phyloP scores from a whole-genome alignment of 2,113 vertebrate genomes.

The Forbesichthys agassizii region DNA sequence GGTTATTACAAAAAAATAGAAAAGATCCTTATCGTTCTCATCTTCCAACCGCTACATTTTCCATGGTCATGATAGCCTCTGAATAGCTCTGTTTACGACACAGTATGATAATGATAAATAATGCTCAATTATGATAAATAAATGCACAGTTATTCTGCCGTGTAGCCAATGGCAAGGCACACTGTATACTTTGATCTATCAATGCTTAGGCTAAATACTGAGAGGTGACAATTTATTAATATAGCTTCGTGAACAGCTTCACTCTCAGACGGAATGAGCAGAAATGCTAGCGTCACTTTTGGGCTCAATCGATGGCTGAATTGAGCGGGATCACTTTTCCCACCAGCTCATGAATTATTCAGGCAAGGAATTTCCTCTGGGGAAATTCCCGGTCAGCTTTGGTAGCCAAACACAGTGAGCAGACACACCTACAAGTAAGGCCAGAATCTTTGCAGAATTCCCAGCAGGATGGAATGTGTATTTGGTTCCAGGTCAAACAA shows the following conservation, averaged over 20 bases:
- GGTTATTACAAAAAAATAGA: slow-evolving; percentile 27
- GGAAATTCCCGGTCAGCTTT: slow-evolving; percentile 47
- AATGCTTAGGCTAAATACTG: not conserved
- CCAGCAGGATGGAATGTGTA: slow-evolving; percentile 14
- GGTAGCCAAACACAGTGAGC: slow-evolving; percentile 46
- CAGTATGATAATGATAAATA: slow-evolving; percentile 3
- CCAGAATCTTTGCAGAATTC: slow-evolving; percentile 44
- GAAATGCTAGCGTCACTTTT: slow-evolving; percentile 41
- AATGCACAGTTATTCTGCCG: not conserved
- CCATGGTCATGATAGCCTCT: not conserved
- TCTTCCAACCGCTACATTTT: slow-evolving; percentile 21
- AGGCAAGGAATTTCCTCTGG: slow-evolving; percentile 54
- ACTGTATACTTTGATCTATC: too few relatives aligned
- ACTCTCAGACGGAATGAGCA: slow-evolving; percentile 21
- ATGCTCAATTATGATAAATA: not conserved
- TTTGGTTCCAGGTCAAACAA: slow-evolving; percentile 18
- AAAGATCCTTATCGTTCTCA: slow-evolving; percentile 20
- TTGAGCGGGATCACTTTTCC: slow-evolving; percentile 62
- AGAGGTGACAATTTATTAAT: slow-evolving; percentile 28
- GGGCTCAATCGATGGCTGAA: slow-evolving; percentile 56
- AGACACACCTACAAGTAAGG: slow-evolving; percentile 31
- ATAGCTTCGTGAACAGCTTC: slow-evolving; percentile 11
- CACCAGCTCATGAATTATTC: slow-evolving; percentile 73
- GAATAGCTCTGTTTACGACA: slow-evolving; percentile 10
- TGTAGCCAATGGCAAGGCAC: not conserved